Conservation (phyloP, 2,888 invertebrate species). For the Dexiosoma caninum region DNA sequence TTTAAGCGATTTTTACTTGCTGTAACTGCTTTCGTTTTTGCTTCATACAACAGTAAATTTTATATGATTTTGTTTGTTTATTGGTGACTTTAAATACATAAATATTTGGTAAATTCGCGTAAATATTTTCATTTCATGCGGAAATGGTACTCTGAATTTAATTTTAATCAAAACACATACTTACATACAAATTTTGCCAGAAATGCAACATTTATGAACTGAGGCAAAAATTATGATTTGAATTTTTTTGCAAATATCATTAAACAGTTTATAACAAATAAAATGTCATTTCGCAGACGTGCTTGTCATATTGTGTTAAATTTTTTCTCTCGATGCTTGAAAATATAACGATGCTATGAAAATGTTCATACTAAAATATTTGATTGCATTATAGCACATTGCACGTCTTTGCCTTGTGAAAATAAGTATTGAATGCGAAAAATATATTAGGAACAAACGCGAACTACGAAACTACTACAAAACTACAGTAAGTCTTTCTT, state of each 20-base stretch:
- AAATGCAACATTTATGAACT: conserved; percentile 54
- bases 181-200: conserved; percentile 1
- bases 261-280: conserved; percentile 7
- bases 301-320: conserved; percentile 46
- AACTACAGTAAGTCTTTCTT: no score
- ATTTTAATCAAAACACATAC: neutral
- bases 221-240: conserved; percentile 59
- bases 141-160: conserved; percentile 27
- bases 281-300: conserved; percentile 21
- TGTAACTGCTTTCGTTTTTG: neutral
- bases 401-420: conserved; percentile 1
- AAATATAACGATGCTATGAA: conserved; percentile 20
- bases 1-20: conserved; percentile 49
- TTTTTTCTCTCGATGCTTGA: conserved; percentile 15
- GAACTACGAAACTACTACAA: no score
- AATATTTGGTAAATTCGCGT: conserved; percentile 52
- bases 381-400: neutral
- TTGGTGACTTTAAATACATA: conserved; percentile 46
- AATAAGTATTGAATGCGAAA: neutral
- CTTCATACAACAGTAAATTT: neutral
- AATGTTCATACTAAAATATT: neutral
- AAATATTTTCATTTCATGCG: conserved; percentile 56
- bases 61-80: conserved; percentile 6
- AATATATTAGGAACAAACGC: no score
- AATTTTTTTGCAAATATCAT: conserved; percentile 25